Base-by-base conservation (phyloP, 2,113 vertebrate genomes). In the Dipodomys stephensi region DNA sequence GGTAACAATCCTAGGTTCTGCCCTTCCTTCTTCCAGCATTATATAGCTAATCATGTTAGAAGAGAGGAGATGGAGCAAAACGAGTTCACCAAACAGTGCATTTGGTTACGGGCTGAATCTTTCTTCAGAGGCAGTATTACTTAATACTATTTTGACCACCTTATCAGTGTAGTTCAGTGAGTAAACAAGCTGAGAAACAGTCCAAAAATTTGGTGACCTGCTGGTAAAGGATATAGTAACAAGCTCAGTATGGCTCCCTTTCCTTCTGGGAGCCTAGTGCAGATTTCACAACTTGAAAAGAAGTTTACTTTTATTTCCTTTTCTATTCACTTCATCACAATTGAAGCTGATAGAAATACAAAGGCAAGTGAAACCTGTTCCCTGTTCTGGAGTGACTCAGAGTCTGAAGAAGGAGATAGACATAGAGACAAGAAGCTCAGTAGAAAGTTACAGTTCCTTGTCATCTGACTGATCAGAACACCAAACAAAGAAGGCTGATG, bases 231-330 rank as follows among this genome's bases (percentile, higher is more conserved):
- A 1, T 60, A 22, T 10, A 44, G 86, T n/a, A 28, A 44, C 64
- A 78, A 30, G 35, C 12, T 78, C 53, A 10, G 53, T 28, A 3
- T 4, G 71, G 30, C 77, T 18, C 0, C 76, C 68, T 83, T 76
- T 78, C 28, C 49, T 86, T 84, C 69, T 39, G 93, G 77, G 72
- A 39, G 88, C 85, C 67, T 77, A 44, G 88, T 64, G 35, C 39
- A 27, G 80, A 76, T 94, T 92, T 93, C 86, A 73, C 78, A n/a
- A 3, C 87, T 72, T 86, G 71, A 77, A 76, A 88, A 49, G 82
- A 79, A 35, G 53, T 64, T 79, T 79, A 32, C 92, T 93, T 94
- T 73, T 81, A 35, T 87, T 92, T 82, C 94, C 92, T 86, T 88
- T 84, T 44, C 81, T 87, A 0, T 84, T 74, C 3, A 2, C 81